Evolutionary conservation across 1,140 invertebrate species (phyloP).

Genomic region (Anastrepha ludens): DNA sequence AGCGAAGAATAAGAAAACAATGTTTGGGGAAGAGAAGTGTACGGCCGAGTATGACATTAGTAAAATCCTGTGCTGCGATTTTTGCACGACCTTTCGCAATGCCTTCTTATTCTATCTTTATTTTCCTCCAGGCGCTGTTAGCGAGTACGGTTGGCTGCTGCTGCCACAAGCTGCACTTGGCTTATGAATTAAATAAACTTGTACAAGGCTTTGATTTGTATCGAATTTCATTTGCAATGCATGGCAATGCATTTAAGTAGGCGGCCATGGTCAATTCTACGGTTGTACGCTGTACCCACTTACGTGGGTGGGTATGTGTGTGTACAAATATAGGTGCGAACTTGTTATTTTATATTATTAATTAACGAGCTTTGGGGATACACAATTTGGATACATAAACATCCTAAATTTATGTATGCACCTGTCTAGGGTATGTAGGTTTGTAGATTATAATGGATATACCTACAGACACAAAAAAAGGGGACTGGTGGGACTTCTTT

Average conservation of each 20-base stretch:
- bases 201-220: conserved; percentile 15
- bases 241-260: not conserved
- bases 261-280: no score
- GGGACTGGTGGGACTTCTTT: no score
- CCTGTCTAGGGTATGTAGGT: no score
- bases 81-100: not conserved
- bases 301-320: no score
- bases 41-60: not conserved
- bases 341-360: no score
- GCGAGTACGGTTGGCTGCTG: not conserved
- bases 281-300: no score
- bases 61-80: not conserved
- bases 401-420: no score
- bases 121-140: not conserved
- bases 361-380: no score
- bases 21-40: not conserved
- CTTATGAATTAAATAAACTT: conserved; percentile 48
- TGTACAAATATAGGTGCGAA: no score
- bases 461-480: no score
- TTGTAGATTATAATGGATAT: no score
- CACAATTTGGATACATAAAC: no score
- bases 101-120: not conserved
- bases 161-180: not conserved
- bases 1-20: not conserved
- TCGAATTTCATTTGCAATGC: conserved; percentile 16